These are phyloP conservation scores for Drosophila serrata DNA, from an alignment of 1,140 invertebrate species.

Conservation along the genomic window DNA sequence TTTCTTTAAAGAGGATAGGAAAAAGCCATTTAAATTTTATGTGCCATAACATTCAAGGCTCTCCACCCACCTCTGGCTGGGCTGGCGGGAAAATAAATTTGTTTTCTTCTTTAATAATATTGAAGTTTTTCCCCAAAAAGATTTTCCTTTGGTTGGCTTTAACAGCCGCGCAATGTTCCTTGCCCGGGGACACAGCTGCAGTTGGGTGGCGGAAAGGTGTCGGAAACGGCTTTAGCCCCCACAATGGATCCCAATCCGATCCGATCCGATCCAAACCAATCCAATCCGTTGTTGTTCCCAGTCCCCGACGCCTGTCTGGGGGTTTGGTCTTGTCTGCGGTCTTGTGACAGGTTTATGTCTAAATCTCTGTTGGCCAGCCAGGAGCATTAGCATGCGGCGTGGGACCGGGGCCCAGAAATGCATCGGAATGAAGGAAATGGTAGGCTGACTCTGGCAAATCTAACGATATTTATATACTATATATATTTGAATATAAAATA, in stretches of 20 bases:
- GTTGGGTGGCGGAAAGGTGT: conserved; percentile 63
- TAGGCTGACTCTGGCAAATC: conserved; percentile 20
- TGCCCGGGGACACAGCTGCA: conserved; percentile 59
- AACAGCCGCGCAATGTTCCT: conserved; percentile 24
- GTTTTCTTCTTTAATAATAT: conserved; percentile 20
- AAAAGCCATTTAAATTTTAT: conserved; percentile 37
- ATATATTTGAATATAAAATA: conserved; percentile 35
- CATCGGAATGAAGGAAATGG: conserved; percentile 9
- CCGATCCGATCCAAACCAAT: conserved; percentile 14
- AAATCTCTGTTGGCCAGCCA: conserved; percentile 61
- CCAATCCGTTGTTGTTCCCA: conserved; percentile 4
- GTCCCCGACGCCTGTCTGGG: conserved; percentile 21
- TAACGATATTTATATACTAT: conserved; percentile 3
- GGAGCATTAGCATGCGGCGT: conserved; percentile 60
- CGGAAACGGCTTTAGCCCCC: conserved; percentile 72
- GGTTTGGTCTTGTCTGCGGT: conserved; percentile 25
- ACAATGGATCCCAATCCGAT: conserved; percentile 44
- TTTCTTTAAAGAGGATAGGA: conserved; percentile 9
- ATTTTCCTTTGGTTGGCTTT: conserved; percentile 33
- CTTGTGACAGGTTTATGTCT: conserved; percentile 67
- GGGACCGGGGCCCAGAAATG: conserved; percentile 30
- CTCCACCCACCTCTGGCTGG: conserved; percentile 19
- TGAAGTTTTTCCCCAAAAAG: conserved; percentile 15
- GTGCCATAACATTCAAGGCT: conserved; percentile 13
- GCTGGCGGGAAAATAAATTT: conserved; percentile 12